Conservation (phyloP, 1,140 invertebrate species). For the Drosophila littoralis region DNA sequence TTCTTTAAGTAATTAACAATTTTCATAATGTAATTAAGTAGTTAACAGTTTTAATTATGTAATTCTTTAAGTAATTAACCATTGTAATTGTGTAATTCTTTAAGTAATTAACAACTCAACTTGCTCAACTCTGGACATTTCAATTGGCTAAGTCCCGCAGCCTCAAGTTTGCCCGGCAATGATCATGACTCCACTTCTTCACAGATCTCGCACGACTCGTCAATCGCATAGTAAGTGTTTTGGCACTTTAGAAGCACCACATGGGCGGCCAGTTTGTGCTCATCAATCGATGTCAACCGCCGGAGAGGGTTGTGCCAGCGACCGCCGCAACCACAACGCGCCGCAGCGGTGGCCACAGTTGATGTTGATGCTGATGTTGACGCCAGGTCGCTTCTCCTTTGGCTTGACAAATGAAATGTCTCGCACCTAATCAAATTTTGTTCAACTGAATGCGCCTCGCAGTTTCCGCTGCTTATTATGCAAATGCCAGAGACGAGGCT, state of each 20-base stretch:
- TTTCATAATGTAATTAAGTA: too few species aligned
- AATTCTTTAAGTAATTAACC: too few species aligned
- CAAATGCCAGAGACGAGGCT: conserved; percentile 34
- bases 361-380: conserved; percentile 16
- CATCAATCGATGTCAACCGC: conserved; percentile 43
- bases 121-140: not conserved
- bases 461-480: conserved; percentile 54
- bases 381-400: conserved; percentile 48
- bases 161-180: too few species aligned
- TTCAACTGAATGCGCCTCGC: conserved; percentile 73
- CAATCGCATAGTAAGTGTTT: conserved; percentile 63
- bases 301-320: conserved; percentile 45
- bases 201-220: conserved; percentile 26
- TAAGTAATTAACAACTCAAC: too few species aligned
- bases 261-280: conserved; percentile 54
- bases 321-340: conserved; percentile 35
- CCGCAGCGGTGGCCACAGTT: conserved; percentile 31
- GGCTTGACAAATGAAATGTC: conserved; percentile 69
- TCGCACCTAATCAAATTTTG: conserved; percentile 81
- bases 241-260: conserved; percentile 54
- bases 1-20: not conserved
- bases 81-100: not conserved
- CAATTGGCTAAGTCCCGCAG: too few species aligned
- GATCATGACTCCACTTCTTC: not conserved
- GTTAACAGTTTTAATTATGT: too few species aligned